Evolutionary conservation across 2,888 invertebrate genomes (phyloP).

Genomic region (Ferdinandea cuprea): DNA sequence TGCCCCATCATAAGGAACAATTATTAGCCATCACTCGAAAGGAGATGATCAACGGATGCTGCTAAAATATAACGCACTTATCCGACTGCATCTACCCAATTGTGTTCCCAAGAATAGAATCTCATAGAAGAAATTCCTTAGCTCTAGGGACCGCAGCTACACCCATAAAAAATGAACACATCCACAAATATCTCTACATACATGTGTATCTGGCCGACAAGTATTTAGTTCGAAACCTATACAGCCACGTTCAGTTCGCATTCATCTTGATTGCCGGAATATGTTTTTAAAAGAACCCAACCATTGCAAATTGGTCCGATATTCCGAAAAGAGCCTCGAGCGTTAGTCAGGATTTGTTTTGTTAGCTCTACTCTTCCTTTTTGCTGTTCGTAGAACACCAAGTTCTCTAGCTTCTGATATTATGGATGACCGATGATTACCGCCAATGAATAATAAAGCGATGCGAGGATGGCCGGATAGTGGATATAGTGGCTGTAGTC

Average conservation of each 20-base stretch:
- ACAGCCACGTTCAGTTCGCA: slow-evolving; percentile 53
- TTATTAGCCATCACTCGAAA: slow-evolving; percentile 5
- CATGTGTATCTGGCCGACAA: slow-evolving; percentile 9
- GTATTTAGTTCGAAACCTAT: slow-evolving; percentile 41
- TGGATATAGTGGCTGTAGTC: too few species aligned
- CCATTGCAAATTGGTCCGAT: slow-evolving; percentile 73
- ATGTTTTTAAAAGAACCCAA: slow-evolving; percentile 67
- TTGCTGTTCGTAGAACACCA: slow-evolving; percentile 60
- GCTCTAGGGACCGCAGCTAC: slow-evolving; percentile 49
- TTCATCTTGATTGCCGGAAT: slow-evolving; percentile 73
- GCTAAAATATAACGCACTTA: slow-evolving; percentile 8
- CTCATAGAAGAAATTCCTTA: slow-evolving; percentile 30
- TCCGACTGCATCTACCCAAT: slow-evolving; percentile 41
- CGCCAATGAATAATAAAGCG: slow-evolving; percentile 73
- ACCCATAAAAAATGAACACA: slow-evolving; percentile 49
- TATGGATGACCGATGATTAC: slow-evolving; percentile 74
- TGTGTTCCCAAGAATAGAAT: slow-evolving; percentile 42
- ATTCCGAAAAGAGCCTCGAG: slow-evolving; percentile 61
- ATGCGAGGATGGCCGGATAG: slow-evolving; percentile 43
- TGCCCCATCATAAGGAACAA: not conserved
- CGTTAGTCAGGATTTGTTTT: slow-evolving; percentile 72
- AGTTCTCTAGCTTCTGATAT: slow-evolving; percentile 74
- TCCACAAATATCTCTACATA: slow-evolving; percentile 21
- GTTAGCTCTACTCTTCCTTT: slow-evolving; percentile 48
- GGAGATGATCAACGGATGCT: slow-evolving; percentile 14